A percentile compares a stretch with the other conserved stretches of the same genome.
These are phyloP conservation scores for Zapus hudsonius DNA, from an alignment of 2,113 vertebrate genomes.

Conservation along the genomic window DNA sequence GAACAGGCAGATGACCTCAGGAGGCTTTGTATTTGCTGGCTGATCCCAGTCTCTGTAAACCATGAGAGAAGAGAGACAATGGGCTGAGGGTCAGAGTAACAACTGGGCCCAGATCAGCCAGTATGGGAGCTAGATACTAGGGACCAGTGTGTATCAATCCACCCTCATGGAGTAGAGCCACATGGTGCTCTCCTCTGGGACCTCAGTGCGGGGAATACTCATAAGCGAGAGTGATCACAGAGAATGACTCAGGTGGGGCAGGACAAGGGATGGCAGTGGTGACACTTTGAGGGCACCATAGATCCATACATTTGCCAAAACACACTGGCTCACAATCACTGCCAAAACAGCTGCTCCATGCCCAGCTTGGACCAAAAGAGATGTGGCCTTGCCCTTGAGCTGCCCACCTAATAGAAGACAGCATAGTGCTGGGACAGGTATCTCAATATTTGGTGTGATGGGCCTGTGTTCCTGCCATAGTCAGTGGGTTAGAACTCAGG, in stretches of 20 bases:
- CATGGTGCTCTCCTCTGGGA: background rate
- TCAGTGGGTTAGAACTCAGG: background rate
- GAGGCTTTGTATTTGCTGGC: background rate
- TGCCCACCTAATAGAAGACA: background rate
- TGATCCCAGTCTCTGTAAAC: background rate
- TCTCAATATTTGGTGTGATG: background rate
- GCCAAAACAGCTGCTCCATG: background rate
- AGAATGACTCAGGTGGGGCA: background rate
- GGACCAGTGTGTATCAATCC: background rate
- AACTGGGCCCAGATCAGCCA: background rate
- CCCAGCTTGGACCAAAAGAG: background rate
- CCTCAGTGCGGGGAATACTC: background rate
- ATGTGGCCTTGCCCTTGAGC: background rate
- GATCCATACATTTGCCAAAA: background rate
- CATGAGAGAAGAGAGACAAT: background rate
- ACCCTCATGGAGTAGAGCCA: rapidly evolving
- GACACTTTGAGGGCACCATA: background rate
- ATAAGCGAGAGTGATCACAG: background rate
- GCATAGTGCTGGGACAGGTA: too few species aligned
- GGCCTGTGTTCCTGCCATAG: background rate
- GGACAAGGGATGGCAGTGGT: background rate
- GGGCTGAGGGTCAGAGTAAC: too few species aligned
- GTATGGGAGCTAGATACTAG: background rate
- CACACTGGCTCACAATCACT: background rate
- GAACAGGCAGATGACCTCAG: background rate